Evolutionary conservation across 2,888 invertebrate genomes (phyloP).

Genomic region (Macroteleia sp.): DNA sequence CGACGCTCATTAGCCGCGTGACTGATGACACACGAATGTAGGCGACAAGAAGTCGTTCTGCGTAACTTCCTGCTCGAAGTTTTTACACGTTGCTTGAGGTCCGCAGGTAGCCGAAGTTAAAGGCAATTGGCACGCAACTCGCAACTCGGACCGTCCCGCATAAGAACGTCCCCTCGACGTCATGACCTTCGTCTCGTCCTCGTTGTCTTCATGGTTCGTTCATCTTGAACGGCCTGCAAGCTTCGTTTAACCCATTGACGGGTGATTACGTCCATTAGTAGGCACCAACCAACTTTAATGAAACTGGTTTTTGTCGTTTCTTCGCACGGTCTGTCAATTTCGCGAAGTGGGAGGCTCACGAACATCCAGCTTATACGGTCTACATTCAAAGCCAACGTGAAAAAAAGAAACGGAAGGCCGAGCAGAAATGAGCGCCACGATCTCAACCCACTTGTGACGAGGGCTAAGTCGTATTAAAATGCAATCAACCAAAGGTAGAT

Average conservation of each 20-base stretch:
- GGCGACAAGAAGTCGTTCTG: constrained; percentile 74
- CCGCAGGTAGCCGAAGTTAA: constrained; percentile 39
- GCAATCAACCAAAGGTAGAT: constrained; percentile 79
- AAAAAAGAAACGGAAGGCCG: constrained; percentile 50
- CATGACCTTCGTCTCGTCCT: constrained; percentile 54
- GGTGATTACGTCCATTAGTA: constrained; percentile 66
- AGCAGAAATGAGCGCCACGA: constrained; percentile 57
- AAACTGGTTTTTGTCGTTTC: constrained; percentile 66
- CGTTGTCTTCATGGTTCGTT: constrained; percentile 49
- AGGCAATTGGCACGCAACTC: constrained; percentile 68
- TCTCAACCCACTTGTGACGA: constrained; percentile 53
- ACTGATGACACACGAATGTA: constrained; percentile 79
- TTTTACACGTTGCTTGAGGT: constrained; percentile 27
- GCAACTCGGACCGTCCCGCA: constrained; percentile 5
- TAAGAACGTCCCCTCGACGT: constrained; percentile 20
- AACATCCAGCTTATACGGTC: constrained; percentile 33
- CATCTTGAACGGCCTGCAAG: constrained; percentile 36
- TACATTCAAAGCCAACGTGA: constrained; percentile 21
- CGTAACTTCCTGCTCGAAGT: constrained; percentile 43
- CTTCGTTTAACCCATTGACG: constrained; percentile 66
- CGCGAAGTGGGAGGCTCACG: constrained; percentile 55
- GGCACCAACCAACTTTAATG: constrained; percentile 66
- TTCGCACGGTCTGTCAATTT: constrained; percentile 68
- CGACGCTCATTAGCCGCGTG: constrained; percentile 79
- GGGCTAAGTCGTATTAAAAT: constrained; percentile 77